Evolutionary conservation across 2,797 vertebrate species (phyloP), one percentile per base, ranked within the genome.

Genomic region (Iguana delicatissima): DNA sequence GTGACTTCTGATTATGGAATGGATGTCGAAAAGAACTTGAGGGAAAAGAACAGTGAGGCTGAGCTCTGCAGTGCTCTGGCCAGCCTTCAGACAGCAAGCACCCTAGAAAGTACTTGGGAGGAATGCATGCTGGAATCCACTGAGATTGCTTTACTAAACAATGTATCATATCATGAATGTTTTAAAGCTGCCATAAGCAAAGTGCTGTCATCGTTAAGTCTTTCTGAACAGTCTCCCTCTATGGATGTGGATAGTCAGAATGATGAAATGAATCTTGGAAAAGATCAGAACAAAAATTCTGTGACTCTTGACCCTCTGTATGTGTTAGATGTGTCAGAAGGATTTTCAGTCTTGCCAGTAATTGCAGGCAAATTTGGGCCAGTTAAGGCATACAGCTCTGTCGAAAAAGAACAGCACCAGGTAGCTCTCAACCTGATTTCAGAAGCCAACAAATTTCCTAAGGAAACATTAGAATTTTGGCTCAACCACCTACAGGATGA

Each of bases 281-380:
- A 93, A 32, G 89, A 50, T 52, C 94, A 89, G 72, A 91, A 35
- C 8, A 50, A 92, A 4, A 89, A 79, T 35, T 81, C 88, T 42
- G 67, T 5, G 1, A 67, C 89, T 35, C 42, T 91, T 0, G 97
- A 98, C 87, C 97, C 97, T 80, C 91, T 98, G 73, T 99, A 98
- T 1, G 93, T 99, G 90, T 97, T 99, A 81, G 99, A 99, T 80
- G 99, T 99, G 55, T 99, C 98, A 0, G 99, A 99, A 95, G 99
- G 99, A 74, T 99, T 99, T 96, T 99, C 99, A 5, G 91, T 99
- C 91, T 97, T 99, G 84, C 98, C 99, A 3, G 91, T 99, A 91
- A 98, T 99, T 86, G 98, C 99, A 8, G 98, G 98, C 88, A 97
- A 97, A 84, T 97, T 98, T 8, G 98, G 98, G 52, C 89, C 93